Conservation (phyloP, 1,140 invertebrate genomes). For the Dreissena polymorpha region DNA sequence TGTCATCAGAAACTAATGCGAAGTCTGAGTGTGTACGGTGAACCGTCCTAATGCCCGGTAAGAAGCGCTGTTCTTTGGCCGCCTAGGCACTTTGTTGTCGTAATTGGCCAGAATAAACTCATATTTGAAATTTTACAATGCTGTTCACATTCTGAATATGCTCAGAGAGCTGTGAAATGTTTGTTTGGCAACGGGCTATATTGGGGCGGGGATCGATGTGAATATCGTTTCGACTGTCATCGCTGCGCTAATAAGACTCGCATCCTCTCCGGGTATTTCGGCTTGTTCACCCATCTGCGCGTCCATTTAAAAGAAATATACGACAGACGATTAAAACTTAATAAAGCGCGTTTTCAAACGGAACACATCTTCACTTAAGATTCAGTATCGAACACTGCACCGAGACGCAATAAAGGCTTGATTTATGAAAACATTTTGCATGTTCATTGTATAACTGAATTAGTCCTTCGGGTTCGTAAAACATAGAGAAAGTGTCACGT, state of each 20-base stretch:
- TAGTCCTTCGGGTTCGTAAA: too few species aligned
- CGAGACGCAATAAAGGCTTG: too few species aligned
- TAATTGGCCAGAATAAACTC: constrained; percentile 39
- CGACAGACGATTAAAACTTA: too few species aligned
- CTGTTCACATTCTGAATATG: constrained; percentile 43
- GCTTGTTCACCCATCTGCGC: constrained; percentile 25
- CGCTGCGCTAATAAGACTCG: constrained; percentile 11
- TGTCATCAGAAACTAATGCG: constrained; percentile 46
- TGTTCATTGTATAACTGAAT: too few species aligned
- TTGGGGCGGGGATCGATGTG: constrained; percentile 37
- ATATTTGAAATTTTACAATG: constrained; percentile 47
- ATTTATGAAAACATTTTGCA: too few species aligned
- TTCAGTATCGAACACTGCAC: too few species aligned
- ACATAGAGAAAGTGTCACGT: too few species aligned
- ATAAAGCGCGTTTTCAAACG: too few species aligned
- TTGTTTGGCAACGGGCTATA: constrained; percentile 48
- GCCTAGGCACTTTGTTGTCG: constrained; percentile 43
- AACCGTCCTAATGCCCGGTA: constrained; percentile 23
- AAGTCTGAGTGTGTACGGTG: constrained; percentile 26
- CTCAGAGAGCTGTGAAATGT: constrained; percentile 50
- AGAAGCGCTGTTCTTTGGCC: constrained; percentile 16
- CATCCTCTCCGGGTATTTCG: constrained; percentile 20
- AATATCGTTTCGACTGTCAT: constrained; percentile 15
- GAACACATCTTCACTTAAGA: too few species aligned
- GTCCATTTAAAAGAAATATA: neutral